Base-by-base conservation (phyloP, 2,113 vertebrate genomes). In the Stercorarius parasiticus region DNA sequence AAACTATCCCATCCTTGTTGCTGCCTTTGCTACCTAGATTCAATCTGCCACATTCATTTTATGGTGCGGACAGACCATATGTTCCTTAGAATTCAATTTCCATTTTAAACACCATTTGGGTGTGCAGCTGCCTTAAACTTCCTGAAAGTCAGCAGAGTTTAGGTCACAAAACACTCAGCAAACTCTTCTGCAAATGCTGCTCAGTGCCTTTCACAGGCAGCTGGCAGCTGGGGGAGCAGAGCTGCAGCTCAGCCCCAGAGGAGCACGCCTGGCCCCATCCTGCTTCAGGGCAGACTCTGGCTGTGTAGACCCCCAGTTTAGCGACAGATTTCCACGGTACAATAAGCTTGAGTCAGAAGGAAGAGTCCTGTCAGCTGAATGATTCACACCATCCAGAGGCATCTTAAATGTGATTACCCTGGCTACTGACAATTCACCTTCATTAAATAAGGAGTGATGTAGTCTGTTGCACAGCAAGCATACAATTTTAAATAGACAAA, bases 61-160 rank as follows among this genome's bases (percentile, higher is more conserved):
- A 43, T 23, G 23, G 8, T 50, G 38, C 50, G 55, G 64, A 81
- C 64, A 88, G 83, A 77, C 21, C 10, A 40, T 88, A 88, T 59
- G n/a, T 67, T 94, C 38, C 67, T 71, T 58, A 42, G 82, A 95
- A 91, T 77, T 80, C 36, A 36, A 83, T 92, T 93, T 94, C 76
- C 67, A 83, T 93, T 95, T 86, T 3, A 78, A 86, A 96, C 96
- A 81, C 34, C 3, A 43, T 74, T 59, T 92, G 50, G 38, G 23
- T 74, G 26, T n/a, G 95, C 55, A 71, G 55, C 11, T 88, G 50
- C 50, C 67, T 83, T 55, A 81, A 81, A 62, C 13, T 52, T 90
- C 11, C 47, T 34, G 42, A 53, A 81, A 94, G 18, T 42, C n/a
- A 74, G 43, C 21, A 73, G 59, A 67, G 15, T 66, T 88, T 58